A percentile compares a stretch with the other conserved stretches of the same genome.
These are phyloP conservation scores for Guaruba guarouba DNA, from an alignment of 2,113 vertebrate genomes.

Conservation along the genomic window DNA sequence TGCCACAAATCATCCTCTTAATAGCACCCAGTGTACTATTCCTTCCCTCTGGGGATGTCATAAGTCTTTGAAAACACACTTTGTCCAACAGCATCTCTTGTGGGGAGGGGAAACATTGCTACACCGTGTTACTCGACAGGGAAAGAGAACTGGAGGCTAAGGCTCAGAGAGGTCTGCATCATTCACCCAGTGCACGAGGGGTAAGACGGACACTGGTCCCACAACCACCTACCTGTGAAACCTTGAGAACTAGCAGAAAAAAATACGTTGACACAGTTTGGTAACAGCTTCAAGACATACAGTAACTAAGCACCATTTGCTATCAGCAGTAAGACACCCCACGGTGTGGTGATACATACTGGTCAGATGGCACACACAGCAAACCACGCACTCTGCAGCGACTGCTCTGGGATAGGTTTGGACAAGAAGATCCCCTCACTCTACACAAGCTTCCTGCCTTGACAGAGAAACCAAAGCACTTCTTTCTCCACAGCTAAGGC, in stretches of 20 bases:
- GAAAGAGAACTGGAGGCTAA: not conserved
- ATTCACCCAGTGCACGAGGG: not conserved
- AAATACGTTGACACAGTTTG: slow-evolving; percentile 17
- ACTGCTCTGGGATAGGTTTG: not conserved
- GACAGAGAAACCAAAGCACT: not conserved
- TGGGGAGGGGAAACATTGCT: not conserved
- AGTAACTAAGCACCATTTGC: slow-evolving; percentile 48
- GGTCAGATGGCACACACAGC: slow-evolving; percentile 54
- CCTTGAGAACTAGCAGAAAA: slow-evolving; percentile 45
- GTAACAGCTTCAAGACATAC: slow-evolving; percentile 47
- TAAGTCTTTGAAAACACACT: not conserved
- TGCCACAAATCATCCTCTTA: not conserved
- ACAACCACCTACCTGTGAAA: slow-evolving; percentile 51
- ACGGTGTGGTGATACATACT: slow-evolving; percentile 70
- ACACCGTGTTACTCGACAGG: not conserved
- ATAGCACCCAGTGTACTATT: not conserved
- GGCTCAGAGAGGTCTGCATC: not conserved
- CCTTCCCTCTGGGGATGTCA: not conserved
- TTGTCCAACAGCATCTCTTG: not conserved
- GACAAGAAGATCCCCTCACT: not conserved
- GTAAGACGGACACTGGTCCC: not conserved
- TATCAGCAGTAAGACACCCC: slow-evolving; percentile 68
- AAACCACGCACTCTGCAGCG: slow-evolving; percentile 54
- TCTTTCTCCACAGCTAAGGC: not conserved
- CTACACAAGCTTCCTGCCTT: not conserved